Evolutionary conservation across 2,888 invertebrate species (phyloP).

Genomic region (Schizaphis graminum): DNA sequence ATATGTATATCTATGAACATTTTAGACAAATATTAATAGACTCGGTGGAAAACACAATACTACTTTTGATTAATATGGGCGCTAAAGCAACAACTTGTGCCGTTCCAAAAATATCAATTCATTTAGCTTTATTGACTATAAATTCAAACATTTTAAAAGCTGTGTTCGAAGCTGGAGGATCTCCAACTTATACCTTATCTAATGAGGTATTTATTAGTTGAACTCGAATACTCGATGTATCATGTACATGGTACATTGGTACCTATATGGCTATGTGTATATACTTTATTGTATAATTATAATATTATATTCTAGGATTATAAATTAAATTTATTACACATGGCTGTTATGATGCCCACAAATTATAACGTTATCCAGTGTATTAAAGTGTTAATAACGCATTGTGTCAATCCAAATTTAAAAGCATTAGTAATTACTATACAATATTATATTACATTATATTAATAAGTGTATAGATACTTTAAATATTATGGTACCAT

Average conservation of each 20-base stretch:
- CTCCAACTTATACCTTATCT: slow-evolving; percentile 22
- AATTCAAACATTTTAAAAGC: slow-evolving; percentile 38
- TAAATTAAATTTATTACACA: slow-evolving; percentile 54
- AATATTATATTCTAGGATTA: slow-evolving; percentile 15
- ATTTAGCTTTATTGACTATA: slow-evolving; percentile 44
- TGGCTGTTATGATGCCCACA: slow-evolving; percentile 51
- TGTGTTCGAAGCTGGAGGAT: slow-evolving; percentile 46
- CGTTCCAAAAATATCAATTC: slow-evolving; percentile 37
- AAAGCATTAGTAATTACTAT: slow-evolving; percentile 32
- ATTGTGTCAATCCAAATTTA: slow-evolving; percentile 36
- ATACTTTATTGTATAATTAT: not conserved
- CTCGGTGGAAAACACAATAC: slow-evolving; percentile 9
- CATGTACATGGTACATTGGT: too few relatives aligned
- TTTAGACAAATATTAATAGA: not conserved
- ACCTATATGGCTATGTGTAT: too few relatives aligned
- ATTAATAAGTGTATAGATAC: not conserved
- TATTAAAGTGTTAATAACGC: slow-evolving; percentile 43
- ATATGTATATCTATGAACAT: not conserved
- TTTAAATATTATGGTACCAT: not conserved
- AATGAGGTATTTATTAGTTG: slow-evolving; percentile 36
- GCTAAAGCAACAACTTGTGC: slow-evolving; percentile 42
- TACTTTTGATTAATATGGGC: slow-evolving; percentile 45
- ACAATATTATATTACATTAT: not conserved
- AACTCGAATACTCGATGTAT: not conserved
- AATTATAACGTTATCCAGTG: slow-evolving; percentile 29